A percentile compares a stretch with the other conserved stretches of the same genome.
phyloP scores from a whole-genome alignment of 2,888 invertebrate species.

The Eupithecia insigniata region DNA sequence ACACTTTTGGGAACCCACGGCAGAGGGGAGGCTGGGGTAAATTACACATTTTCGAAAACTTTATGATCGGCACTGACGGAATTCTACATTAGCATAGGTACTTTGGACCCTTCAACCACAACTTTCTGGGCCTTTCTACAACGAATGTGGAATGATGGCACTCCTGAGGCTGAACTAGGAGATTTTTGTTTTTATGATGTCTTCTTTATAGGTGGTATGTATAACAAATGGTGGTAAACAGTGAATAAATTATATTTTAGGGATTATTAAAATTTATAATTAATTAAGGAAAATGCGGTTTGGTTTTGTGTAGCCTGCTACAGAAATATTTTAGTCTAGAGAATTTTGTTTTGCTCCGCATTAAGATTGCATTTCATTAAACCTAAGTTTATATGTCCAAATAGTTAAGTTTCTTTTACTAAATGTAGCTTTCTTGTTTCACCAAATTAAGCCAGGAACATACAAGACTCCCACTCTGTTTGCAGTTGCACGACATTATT shows the following conservation, averaged over 20 bases:
- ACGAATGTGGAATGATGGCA: conserved; percentile 21
- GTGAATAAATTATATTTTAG: neutral
- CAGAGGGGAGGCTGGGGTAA: conserved; percentile 52
- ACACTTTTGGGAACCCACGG: conserved; percentile 69
- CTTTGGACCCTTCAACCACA: conserved; percentile 14
- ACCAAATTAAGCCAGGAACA: neutral
- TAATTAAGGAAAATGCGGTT: neutral
- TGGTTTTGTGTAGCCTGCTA: neutral
- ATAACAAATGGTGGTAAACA: neutral
- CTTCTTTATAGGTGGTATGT: neutral
- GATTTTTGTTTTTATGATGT: conserved; percentile 1
- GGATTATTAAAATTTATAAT: no score
- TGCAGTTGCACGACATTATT: conserved; percentile 10
- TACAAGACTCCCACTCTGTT: conserved; percentile 1
- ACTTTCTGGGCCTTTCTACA: conserved; percentile 17
- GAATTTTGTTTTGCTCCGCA: neutral
- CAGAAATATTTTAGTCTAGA: neutral
- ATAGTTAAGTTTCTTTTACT: neutral
- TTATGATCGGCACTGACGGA: conserved; percentile 54
- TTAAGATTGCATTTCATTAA: neutral
- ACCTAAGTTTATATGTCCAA: neutral
- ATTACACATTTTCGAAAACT: conserved; percentile 53
- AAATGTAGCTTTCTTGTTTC: neutral
- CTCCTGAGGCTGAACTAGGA: neutral
- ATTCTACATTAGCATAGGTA: conserved; percentile 46